A percentile compares a stretch with the other conserved stretches of the same genome.
Evolutionary conservation across 2,797 vertebrate genomes (phyloP).

Genomic region (Periophthalmus magnuspinnatus): DNA sequence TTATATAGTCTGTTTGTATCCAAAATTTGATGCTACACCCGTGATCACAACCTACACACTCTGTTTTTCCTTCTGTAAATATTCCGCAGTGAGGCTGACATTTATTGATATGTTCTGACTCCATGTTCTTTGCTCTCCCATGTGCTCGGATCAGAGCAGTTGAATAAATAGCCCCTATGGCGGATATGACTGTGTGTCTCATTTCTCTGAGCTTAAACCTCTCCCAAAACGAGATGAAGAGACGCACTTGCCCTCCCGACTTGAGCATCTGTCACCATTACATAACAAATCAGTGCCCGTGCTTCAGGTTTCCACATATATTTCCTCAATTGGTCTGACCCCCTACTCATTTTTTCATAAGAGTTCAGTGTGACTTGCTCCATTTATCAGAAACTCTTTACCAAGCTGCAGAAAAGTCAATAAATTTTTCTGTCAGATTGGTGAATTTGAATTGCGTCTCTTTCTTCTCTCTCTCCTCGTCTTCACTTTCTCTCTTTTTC

Average conservation of each 20-base stretch:
- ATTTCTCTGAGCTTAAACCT: slow-evolving; percentile 10
- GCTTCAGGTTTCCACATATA: slow-evolving; percentile 59
- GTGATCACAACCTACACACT: not conserved
- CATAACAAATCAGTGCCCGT: slow-evolving; percentile 65
- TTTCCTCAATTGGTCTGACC: slow-evolving; percentile 63
- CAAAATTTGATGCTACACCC: too few species aligned
- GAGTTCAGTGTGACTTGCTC: slow-evolving; percentile 76
- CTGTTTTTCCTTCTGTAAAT: not conserved
- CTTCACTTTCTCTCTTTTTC: slow-evolving; percentile 27
- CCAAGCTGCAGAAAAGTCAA: slow-evolving; percentile 71
- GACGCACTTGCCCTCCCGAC: slow-evolving; percentile 27
- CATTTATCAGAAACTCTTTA: slow-evolving; percentile 80
- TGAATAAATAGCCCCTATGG: slow-evolving; percentile 3
- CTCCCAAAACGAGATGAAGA: slow-evolving; percentile 25
- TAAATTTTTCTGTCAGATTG: slow-evolving; percentile 81
- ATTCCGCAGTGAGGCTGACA: not conserved
- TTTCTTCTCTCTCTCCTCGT: slow-evolving; percentile 53
- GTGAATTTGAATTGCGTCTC: slow-evolving; percentile 68
- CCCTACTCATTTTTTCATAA: slow-evolving; percentile 73
- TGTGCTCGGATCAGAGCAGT: not conserved
- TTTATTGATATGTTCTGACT: slow-evolving; percentile 1
- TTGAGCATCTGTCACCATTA: slow-evolving; percentile 56
- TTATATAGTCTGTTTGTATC: too few species aligned
- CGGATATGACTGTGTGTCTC: not conserved
- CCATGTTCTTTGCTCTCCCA: not conserved